Base-by-base conservation (phyloP, 2,113 vertebrate genomes). In the Chinchilla lanigera region DNA sequence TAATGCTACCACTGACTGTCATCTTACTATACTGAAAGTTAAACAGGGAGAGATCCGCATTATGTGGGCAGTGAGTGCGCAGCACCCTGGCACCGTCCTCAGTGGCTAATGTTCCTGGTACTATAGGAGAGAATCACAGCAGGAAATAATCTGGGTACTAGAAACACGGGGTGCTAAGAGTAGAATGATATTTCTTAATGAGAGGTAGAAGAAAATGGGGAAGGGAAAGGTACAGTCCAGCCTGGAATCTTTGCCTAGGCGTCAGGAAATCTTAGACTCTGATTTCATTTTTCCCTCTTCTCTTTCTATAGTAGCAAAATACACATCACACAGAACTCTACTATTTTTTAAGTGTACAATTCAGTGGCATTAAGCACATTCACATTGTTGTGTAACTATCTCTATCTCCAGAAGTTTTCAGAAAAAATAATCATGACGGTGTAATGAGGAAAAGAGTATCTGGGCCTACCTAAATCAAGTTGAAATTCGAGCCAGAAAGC, bases 181-280 rank as follows among this genome's bases (percentile, higher is more conserved):
- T 7, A 82, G 58, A 77, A 80, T 60, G 83, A 26, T 2, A 47
- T 47, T 61, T 50, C 78, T 54, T 81, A 47, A 93, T 28, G 12
- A 54, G 61, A 89, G 80, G 16, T 5, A 65, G 30, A 88, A 89
- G 61, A 71, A 92, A 67, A 67, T 22, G 3, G 35, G 16, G 67
- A 61, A 35, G 6, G n/a, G 38, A n/a, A 9, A 87, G 65, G 50
- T 77, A 1, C 44, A 69, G 65, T 41, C 60, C 65, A 89, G 41
- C 52, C 92, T 60, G 44, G 69, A 77, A 73, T 54, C 47, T 67
- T 50, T 54, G 22, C 41, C 33, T 28, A 35, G 73, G 56, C 94
- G 17, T 82, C 41, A 93, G 89, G 47, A 94, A 93, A 80, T 61
- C n/a, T 41, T 90, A 56, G 47, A 83, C 50, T 90, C 77, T 85